Evolutionary conservation across 2,113 vertebrate genomes (phyloP).

Genomic region (Pseudonaja textilis): DNA sequence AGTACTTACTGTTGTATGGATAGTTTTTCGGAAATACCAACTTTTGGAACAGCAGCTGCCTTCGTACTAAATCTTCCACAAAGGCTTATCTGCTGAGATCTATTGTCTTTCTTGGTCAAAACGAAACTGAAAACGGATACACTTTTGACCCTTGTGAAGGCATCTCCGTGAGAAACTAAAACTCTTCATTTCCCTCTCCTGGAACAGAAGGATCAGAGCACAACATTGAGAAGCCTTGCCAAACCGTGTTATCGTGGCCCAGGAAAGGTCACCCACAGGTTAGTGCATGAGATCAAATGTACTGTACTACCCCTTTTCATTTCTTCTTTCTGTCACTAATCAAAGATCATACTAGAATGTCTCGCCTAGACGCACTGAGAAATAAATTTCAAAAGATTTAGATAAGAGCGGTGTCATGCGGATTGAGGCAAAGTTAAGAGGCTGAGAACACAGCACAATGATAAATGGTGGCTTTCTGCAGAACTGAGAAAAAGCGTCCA

Average conservation of each 20-base stretch:
- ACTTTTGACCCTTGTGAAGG: not conserved
- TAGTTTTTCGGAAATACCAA: not conserved
- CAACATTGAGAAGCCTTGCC: not conserved
- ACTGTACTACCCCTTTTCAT: not conserved
- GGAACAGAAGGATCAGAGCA: not conserved
- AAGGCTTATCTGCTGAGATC: constrained; percentile 2
- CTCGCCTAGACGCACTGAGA: not conserved
- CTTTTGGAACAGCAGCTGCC: constrained; percentile 7
- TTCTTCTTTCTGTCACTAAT: not conserved
- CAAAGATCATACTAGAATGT: not conserved
- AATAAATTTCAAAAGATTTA: constrained; percentile 16
- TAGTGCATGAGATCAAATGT: not conserved
- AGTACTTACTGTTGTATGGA: not conserved
- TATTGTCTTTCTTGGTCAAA: constrained; percentile 4
- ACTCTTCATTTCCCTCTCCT: constrained; percentile 2
- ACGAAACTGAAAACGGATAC: constrained; percentile 11
- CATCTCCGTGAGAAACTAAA: constrained; percentile 16
- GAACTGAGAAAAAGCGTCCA: not conserved
- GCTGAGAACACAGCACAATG: constrained; percentile 10
- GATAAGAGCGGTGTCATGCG: not conserved
- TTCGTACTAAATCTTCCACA: not conserved
- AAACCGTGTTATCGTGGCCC: not conserved
- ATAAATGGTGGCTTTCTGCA: constrained; percentile 9
- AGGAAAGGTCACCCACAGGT: not conserved
- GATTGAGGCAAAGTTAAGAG: constrained; percentile 8